These are phyloP conservation scores for Sceloporus tristichus DNA, from an alignment of 2,113 vertebrate genomes.

Conservation along the genomic window DNA sequence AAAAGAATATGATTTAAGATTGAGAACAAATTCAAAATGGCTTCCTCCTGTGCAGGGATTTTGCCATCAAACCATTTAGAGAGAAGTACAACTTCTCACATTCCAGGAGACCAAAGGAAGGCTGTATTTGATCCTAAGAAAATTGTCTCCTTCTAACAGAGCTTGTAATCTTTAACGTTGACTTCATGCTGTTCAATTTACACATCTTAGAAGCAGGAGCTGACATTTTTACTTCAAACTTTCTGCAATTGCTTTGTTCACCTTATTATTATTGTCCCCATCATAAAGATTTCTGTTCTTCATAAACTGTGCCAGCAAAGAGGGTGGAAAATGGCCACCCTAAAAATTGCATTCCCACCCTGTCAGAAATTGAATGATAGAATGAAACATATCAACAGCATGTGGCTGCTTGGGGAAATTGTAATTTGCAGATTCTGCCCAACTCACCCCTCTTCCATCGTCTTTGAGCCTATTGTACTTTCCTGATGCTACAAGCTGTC, in stretches of 20 bases:
- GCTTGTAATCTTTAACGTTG: slow-evolving; percentile 16
- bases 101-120: background rate
- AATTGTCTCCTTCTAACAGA: background rate
- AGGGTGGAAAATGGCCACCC: background rate
- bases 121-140: background rate
- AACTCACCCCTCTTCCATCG: background rate
- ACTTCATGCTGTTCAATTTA: slow-evolving; percentile 21
- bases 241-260: slow-evolving; percentile 9
- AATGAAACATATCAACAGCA: background rate
- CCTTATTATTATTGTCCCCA: background rate
- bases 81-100: slow-evolving; percentile 9
- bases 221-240: slow-evolving; percentile 8
- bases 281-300: background rate
- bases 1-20: slow-evolving; percentile 19
- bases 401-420: background rate
- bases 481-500: background rate
- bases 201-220: slow-evolving; percentile 18
- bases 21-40: background rate
- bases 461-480: background rate
- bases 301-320: background rate
- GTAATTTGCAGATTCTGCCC: background rate
- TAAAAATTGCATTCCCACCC: background rate
- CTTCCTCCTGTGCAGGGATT: background rate
- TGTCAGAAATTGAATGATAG: background rate
- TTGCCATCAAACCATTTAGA: slow-evolving; percentile 9